Evolutionary conservation across 2,888 invertebrate genomes (phyloP).

Genomic region (Drosophila villosipedis): DNA sequence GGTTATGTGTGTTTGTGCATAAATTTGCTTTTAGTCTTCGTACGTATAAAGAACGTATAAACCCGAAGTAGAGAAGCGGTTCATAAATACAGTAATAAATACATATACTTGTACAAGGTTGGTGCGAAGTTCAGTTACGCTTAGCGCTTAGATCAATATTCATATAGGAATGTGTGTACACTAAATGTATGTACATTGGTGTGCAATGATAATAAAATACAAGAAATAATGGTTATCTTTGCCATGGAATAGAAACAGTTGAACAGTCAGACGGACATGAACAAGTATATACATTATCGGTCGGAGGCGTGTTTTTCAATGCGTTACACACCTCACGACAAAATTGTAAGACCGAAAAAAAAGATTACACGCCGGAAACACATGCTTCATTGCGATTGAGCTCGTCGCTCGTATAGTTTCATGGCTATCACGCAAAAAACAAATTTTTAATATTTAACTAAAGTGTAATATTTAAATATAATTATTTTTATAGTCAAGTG

Average conservation of each 20-base stretch:
- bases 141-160: conserved; percentile 35
- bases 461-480: not conserved
- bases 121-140: conserved; percentile 55
- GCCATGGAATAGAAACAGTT: not conserved
- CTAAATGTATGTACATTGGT: conserved; percentile 1
- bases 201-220: not conserved
- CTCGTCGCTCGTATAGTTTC: conserved; percentile 3
- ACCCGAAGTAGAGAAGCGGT: not conserved
- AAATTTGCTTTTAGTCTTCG: not conserved
- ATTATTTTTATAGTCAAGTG: not conserved
- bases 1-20: conserved; percentile 11
- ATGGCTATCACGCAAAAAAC: conserved; percentile 15
- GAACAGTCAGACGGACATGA: not conserved
- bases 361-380: conserved; percentile 56
- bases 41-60: conserved; percentile 12
- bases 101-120: conserved; percentile 17
- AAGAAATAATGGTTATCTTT: not conserved
- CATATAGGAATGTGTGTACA: conserved; percentile 1
- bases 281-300: not conserved
- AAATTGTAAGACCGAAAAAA: conserved; percentile 9
- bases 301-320: not conserved
- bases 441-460: not conserved
- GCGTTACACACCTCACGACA: not conserved
- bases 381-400: conserved; percentile 27
- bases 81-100: conserved; percentile 1